These are phyloP conservation scores for Etheostoma spectabile DNA, from an alignment of 2,113 vertebrate genomes.

Conservation along the genomic window DNA sequence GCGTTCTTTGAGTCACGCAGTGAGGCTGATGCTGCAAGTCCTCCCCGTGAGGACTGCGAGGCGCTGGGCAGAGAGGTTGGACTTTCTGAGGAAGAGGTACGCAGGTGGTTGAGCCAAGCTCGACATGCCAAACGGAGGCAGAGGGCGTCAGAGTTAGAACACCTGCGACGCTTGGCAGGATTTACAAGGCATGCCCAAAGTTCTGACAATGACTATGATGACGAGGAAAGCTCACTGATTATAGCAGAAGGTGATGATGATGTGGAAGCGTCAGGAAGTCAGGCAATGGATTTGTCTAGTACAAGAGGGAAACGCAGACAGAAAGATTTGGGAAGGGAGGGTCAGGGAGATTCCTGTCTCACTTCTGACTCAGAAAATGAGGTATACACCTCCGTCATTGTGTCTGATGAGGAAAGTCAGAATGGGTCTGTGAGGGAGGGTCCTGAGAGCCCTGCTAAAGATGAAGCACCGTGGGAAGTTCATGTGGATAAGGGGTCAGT, in stretches of 20 bases:
- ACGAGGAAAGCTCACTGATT: conserved; percentile 78
- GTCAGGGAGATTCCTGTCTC: conserved; percentile 76
- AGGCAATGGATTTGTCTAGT: conserved; percentile 82
- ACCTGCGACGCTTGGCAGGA: conserved; percentile 11
- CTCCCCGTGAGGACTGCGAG: conserved; percentile 85
- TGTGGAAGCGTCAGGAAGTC: conserved; percentile 64
- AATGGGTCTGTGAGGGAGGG: conserved; percentile 74
- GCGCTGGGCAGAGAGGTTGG: conserved; percentile 84
- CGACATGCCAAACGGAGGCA: conserved; percentile 75
- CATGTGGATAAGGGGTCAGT: conserved; percentile 66
- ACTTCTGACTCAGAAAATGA: conserved; percentile 86
- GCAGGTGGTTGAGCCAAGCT: conserved; percentile 81
- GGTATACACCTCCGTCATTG: conserved; percentile 85
- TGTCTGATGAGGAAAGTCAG: conserved; percentile 85
- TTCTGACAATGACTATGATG: conserved; percentile 74
- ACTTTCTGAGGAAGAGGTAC: conserved; percentile 82
- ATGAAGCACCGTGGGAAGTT: conserved; percentile 61
- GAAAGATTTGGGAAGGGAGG: conserved; percentile 56
- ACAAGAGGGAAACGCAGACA: conserved; percentile 70
- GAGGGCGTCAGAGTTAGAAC: conserved; percentile 44
- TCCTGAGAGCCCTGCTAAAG: conserved; percentile 76
- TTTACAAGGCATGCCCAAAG: conserved; percentile 22
- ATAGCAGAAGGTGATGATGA: conserved; percentile 83
- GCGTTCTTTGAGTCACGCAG: conserved; percentile 86
- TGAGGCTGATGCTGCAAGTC: conserved; percentile 81